Base-by-base conservation (phyloP, 1,140 invertebrate species). In the Myzus persicae region DNA sequence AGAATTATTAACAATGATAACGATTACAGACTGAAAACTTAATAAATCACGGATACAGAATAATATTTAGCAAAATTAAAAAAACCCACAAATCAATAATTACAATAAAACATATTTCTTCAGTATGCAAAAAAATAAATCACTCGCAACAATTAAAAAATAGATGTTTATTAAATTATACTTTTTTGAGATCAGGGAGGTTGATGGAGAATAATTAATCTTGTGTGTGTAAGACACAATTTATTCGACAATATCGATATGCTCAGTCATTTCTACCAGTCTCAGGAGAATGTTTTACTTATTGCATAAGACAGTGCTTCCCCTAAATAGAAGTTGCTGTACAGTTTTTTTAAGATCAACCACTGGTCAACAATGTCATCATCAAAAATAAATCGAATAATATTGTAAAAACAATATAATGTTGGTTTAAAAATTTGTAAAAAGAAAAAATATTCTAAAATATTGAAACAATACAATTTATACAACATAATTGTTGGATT, bases 161-260 rank as follows among this genome's bases (percentile, higher is more conserved):
- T 26, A 84, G 24, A 9, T 11, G 38, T 84, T 22, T 42, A 46
- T 44, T 36, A 90, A 54, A 54, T 54, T 54, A 90, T 90, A 26
- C 11, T 54, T 59, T 59, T 40, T 90, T 59, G 48, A 59, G 88
- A 59, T 90, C 51, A 59, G 38, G 36, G 48, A 90, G 48, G 54
- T 90, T 36, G 38, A 59, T 59, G 38, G 31, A 59, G 40, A 90
- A 59, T 59, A 90, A 90, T 54, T 40, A 54, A 90, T 54, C 36
- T 38, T 8, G n/a, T 24, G n/a, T 36, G 48, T 24, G 18, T 26
- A 26, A 67, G 26, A 67, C 26, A 31, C 26, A 67, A 67, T 67
- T 4, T 67, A 26, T 59, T 59, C 24, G 26, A 59, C 1, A 59
- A 26, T 26, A 59, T 59, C 7, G 9, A 26, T 26, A 31, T 31